Conservation (phyloP, 2,113 vertebrate genomes). For the Centropus bengalensis region DNA sequence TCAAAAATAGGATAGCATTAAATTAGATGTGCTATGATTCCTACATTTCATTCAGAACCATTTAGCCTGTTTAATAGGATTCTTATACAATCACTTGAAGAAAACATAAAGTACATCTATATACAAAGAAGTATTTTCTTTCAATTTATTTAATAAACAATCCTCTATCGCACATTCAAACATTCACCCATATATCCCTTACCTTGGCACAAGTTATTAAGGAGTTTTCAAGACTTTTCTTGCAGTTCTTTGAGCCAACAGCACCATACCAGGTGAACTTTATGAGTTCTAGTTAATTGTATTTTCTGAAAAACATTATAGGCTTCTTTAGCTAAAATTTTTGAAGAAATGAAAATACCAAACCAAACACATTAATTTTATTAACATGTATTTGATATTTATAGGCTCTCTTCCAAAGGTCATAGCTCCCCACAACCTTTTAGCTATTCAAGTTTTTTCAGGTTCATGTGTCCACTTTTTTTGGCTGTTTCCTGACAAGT, state of each 20-base stretch:
- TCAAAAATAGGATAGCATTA: not conserved
- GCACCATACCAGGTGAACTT: not conserved
- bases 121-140: not conserved
- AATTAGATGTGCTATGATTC: not conserved
- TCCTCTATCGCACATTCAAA: not conserved
- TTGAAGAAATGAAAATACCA: not conserved
- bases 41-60: not conserved
- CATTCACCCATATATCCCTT: not conserved
- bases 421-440: not conserved
- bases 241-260: not conserved
- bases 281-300: accelerated
- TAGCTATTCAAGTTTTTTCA: not conserved
- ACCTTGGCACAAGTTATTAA: not conserved
- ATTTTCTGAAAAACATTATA: not conserved
- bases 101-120: not conserved
- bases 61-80: not conserved
- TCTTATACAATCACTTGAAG: not conserved
- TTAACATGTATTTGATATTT: not conserved
- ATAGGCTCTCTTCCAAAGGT: not conserved
- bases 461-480: not conserved
- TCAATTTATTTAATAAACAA: not conserved
- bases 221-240: not conserved
- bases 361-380: not conserved
- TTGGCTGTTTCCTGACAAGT: not conserved
- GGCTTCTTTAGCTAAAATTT: not conserved